These are phyloP conservation scores for Meda fulgida DNA, from an alignment of 2,797 vertebrate genomes.

Conservation along the genomic window DNA sequence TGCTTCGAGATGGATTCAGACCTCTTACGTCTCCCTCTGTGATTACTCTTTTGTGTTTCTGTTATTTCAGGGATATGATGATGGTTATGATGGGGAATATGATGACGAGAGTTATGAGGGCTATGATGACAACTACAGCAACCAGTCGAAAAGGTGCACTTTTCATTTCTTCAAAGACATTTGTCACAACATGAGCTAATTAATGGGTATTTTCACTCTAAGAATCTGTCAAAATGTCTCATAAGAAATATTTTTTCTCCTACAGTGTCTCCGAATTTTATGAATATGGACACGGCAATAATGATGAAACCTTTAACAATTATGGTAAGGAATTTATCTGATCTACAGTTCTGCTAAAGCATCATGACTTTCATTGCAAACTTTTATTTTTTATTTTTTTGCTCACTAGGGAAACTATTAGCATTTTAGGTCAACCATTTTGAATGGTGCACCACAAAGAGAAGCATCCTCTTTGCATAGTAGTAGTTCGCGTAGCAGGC, in stretches of 20 bases:
- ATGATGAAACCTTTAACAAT: conserved; percentile 91
- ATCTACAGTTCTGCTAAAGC: not conserved
- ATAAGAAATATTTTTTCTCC: conserved; percentile 43
- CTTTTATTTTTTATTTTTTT: conserved; percentile 1
- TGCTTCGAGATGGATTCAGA: conserved; percentile 32
- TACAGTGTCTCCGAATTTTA: conserved; percentile 94
- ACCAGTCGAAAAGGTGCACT: conserved; percentile 90
- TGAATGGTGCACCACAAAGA: conserved; percentile 8
- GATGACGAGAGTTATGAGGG: conserved; percentile 92
- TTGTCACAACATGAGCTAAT: conserved; percentile 1
- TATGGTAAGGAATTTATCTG: conserved; percentile 86
- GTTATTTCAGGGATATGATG: conserved; percentile 88
- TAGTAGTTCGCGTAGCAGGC: conserved; percentile 25
- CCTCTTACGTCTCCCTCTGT: conserved; percentile 40
- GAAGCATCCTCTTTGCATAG: conserved; percentile 15
- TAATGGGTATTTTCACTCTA: conserved; percentile 2
- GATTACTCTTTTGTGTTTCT: conserved; percentile 39
- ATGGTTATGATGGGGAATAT: conserved; percentile 94
- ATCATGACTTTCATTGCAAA: not conserved
- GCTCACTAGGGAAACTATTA: not conserved
- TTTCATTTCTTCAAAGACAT: not conserved
- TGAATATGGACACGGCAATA: conserved; percentile 90
- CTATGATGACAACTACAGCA: conserved; percentile 91
- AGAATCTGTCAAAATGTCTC: not conserved
- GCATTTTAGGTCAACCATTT: conserved; percentile 18